These are phyloP conservation scores for Sebastiscus albofasciatus DNA, from an alignment of 2,797 vertebrate genomes.

Conservation along the genomic window DNA sequence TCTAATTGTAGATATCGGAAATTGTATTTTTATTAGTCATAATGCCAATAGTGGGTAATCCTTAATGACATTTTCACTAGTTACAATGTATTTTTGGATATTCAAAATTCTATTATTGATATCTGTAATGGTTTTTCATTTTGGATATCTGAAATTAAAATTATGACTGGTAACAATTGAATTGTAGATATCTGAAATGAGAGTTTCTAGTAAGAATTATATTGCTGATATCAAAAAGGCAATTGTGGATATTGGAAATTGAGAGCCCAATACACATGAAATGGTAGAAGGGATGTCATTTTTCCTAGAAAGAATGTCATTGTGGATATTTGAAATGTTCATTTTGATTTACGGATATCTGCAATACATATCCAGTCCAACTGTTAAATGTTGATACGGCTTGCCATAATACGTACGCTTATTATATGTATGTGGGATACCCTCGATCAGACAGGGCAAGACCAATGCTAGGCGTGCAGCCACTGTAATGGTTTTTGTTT, in stretches of 20 bases:
- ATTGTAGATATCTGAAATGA: no score
- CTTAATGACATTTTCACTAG: no score
- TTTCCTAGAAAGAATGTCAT: background rate
- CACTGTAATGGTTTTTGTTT: background rate
- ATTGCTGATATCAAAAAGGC: background rate
- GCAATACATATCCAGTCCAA: background rate
- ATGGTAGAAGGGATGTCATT: no score
- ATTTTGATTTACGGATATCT: background rate
- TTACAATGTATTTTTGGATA: no score
- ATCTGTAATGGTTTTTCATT: no score
- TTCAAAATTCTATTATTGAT: no score
- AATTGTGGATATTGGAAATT: background rate
- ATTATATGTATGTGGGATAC: background rate
- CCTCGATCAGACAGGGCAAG: background rate
- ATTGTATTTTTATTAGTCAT: background rate
- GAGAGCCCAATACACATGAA: background rate
- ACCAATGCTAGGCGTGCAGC: background rate
- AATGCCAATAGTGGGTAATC: no score
- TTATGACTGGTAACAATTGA: no score
- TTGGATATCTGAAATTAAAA: no score
- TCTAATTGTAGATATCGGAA: background rate
- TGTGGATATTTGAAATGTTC: background rate
- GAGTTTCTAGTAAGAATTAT: no score
- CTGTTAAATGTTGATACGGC: no score
- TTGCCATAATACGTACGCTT: background rate